phyloP scores from a whole-genome alignment of 2,888 invertebrate species.

The Gymnocheta viridis region DNA sequence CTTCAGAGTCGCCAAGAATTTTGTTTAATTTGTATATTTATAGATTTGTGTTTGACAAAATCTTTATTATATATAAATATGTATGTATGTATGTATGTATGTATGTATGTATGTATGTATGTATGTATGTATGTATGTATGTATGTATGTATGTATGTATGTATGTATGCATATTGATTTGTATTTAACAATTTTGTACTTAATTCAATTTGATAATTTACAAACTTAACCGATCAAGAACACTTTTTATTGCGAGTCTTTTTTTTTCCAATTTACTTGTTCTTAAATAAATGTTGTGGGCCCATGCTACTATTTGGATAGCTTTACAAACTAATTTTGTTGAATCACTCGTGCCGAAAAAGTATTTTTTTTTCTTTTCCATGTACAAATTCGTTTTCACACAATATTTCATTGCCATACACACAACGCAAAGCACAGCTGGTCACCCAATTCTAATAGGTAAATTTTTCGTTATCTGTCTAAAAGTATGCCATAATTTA shows the following conservation, averaged over 20 bases:
- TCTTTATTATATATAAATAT: no score
- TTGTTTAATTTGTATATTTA: no score
- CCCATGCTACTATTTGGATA: not conserved
- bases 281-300: not conserved
- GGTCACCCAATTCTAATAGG: conserved; percentile 61
- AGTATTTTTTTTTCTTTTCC: conserved; percentile 5
- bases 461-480: conserved; percentile 48
- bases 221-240: conserved; percentile 23
- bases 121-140: no score
- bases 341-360: conserved; percentile 56
- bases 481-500: conserved; percentile 65
- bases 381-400: not conserved
- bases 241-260: not conserved
- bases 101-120: no score
- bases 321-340: conserved; percentile 40
- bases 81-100: no score
- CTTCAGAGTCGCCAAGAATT: no score
- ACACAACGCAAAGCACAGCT: conserved; percentile 56
- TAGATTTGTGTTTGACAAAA: no score
- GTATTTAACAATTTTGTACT: not conserved
- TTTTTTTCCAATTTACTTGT: not conserved
- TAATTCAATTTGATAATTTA: conserved; percentile 44
- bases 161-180: not conserved
- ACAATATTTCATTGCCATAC: conserved; percentile 3
- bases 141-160: no score